A percentile compares a stretch with the other conserved stretches of the same genome.
phyloP scores from a whole-genome alignment of 2,888 invertebrate species.

The Carcina quercana region DNA sequence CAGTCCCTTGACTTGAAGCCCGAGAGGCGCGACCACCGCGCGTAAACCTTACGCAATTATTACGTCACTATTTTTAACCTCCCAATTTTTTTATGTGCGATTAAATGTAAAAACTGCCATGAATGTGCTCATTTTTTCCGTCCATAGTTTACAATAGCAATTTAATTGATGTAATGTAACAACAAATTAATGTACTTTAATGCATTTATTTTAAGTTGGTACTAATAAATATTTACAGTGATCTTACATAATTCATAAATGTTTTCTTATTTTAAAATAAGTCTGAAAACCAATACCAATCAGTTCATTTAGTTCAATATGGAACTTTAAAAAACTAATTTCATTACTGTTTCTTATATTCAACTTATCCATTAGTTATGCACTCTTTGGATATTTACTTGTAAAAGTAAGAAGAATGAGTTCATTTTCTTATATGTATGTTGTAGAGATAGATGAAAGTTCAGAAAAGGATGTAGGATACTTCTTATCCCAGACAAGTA shows the following conservation, averaged over 20 bases:
- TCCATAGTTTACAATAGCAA: conserved; percentile 23
- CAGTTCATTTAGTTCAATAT: too few relatives aligned
- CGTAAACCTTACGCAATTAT: conserved; percentile 26
- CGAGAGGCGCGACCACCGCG: conserved; percentile 56
- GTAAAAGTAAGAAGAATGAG: too few relatives aligned
- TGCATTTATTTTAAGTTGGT: conserved; percentile 46
- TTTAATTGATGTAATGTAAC: conserved; percentile 9
- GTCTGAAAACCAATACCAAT: too few relatives aligned
- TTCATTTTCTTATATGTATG: too few relatives aligned
- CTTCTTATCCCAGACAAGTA: too few relatives aligned
- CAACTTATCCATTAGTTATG: too few relatives aligned
- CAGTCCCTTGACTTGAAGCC: conserved; percentile 76
- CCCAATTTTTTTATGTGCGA: conserved; percentile 8
- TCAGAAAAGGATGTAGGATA: too few relatives aligned
- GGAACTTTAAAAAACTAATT: too few relatives aligned
- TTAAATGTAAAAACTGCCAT: conserved; percentile 34
- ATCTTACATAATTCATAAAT: conserved; percentile 16
- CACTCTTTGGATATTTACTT: too few relatives aligned
- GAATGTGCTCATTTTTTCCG: conserved; percentile 44
- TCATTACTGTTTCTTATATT: too few relatives aligned
- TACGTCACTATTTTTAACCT: conserved; percentile 2
- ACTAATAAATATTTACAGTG: conserved; percentile 62
- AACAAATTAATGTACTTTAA: conserved; percentile 31
- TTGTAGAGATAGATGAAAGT: too few relatives aligned
- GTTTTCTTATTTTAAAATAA: background rate